Evolutionary conservation across 2,797 vertebrate genomes (phyloP).

Genomic region (Hapalemur alaotrensis): DNA sequence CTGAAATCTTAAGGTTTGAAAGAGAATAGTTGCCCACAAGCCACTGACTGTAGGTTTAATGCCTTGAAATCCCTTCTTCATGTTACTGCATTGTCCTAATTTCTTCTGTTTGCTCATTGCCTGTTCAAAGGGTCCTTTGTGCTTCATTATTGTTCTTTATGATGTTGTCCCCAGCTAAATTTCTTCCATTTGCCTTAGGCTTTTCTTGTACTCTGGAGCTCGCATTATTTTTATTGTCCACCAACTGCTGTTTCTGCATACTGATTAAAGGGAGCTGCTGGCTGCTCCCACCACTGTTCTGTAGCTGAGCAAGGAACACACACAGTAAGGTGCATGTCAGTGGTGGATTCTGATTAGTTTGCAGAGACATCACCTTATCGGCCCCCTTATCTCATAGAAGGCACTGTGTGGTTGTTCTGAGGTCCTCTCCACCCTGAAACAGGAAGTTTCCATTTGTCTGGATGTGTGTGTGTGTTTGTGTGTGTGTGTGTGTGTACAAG

Average conservation of each 20-base stretch:
- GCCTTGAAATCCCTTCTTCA: neutral
- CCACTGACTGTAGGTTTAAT: neutral
- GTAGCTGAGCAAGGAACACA: neutral
- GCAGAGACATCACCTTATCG: neutral
- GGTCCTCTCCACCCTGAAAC: neutral
- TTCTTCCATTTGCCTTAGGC: constrained; percentile 60
- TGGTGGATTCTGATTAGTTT: neutral
- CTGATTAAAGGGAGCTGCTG: constrained; percentile 1
- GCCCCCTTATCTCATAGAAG: neutral
- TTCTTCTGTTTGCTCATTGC: constrained; percentile 58
- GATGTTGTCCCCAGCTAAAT: constrained; percentile 46
- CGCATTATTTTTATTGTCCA: constrained; percentile 52
- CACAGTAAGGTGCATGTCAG: neutral
- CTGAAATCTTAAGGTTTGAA: constrained; percentile 29
- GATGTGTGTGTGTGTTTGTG: neutral
- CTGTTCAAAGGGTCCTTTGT: constrained; percentile 55
- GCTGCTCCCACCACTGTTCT: neutral
- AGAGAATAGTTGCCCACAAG: neutral
- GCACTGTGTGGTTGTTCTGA: neutral
- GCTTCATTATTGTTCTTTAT: constrained; percentile 42
- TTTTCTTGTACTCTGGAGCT: constrained; percentile 50
- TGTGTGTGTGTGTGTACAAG: neutral
- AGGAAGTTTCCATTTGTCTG: neutral
- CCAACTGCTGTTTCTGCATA: constrained; percentile 21
- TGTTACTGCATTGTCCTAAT: constrained; percentile 43